These are phyloP conservation scores for Drosophila demipolita DNA, from an alignment of 2,888 invertebrate species.

Conservation along the genomic window DNA sequence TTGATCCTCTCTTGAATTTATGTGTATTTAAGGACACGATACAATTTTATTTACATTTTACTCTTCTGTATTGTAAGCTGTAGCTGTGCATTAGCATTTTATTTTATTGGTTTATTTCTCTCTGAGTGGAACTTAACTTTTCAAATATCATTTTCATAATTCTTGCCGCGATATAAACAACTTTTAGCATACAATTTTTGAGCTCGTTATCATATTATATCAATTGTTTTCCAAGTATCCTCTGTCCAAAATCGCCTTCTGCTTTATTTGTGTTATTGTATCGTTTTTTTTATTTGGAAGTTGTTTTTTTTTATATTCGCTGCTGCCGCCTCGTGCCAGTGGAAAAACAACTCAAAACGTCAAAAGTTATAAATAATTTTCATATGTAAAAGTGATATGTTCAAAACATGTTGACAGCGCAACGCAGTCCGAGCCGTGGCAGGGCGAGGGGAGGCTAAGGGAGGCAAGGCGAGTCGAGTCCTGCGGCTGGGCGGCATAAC, in stretches of 20 bases:
- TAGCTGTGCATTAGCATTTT: background rate
- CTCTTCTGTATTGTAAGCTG: no score
- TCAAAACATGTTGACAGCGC: conserved; percentile 79
- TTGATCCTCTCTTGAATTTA: background rate
- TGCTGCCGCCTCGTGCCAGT: conserved; percentile 20
- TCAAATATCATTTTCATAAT: background rate
- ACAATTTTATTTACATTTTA: background rate
- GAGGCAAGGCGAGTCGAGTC: conserved; percentile 16
- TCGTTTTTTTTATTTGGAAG: background rate
- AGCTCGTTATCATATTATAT: conserved; percentile 12
- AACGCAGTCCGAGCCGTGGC: conserved; percentile 34
- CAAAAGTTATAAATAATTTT: conserved; percentile 81
- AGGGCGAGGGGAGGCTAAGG: conserved; percentile 6
- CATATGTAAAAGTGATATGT: conserved; percentile 79
- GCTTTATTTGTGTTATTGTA: conserved; percentile 17
- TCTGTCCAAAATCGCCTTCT: background rate
- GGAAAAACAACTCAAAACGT: conserved; percentile 74
- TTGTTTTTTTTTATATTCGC: conserved; percentile 16
- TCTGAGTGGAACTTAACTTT: background rate
- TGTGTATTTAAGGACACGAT: background rate
- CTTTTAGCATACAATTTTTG: background rate
- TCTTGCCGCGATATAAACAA: no score
- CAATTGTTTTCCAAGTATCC: conserved; percentile 22
- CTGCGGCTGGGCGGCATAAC: conserved; percentile 47
- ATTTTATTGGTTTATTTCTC: background rate